Evolutionary conservation across 2,113 vertebrate species (phyloP).

Genomic region (Potamarius usumacintae): DNA sequence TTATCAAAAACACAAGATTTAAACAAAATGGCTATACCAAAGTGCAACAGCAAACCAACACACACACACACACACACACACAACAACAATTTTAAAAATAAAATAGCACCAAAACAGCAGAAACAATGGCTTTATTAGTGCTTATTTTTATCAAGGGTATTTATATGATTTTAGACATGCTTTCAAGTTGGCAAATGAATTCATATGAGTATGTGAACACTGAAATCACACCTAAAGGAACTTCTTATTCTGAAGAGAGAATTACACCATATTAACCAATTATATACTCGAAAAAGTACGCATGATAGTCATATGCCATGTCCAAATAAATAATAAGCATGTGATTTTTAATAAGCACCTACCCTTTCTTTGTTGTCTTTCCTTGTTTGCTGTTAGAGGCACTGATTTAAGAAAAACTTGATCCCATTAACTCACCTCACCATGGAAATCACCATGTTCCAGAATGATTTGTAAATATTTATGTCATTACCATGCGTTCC

Average conservation of each 20-base stretch:
- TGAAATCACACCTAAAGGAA: background rate
- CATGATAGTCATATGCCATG: background rate
- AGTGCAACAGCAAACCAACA: background rate
- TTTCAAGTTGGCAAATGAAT: background rate
- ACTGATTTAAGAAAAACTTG: slow-evolving; percentile 39
- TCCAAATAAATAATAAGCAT: background rate
- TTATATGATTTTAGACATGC: background rate
- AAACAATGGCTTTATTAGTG: background rate
- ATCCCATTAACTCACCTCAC: slow-evolving; percentile 26
- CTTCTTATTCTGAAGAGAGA: background rate
- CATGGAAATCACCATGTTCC: slow-evolving; percentile 11
- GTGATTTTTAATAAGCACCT: background rate
- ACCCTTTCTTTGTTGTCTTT: background rate
- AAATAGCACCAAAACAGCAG: background rate
- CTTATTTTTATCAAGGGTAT: too few species aligned
- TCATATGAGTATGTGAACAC: background rate
- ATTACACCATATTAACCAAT: background rate
- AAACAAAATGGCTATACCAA: background rate
- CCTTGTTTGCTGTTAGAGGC: slow-evolving; percentile 27
- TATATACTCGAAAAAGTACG: background rate
- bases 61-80: background rate
- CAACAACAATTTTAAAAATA: background rate
- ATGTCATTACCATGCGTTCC: slow-evolving; percentile 30
- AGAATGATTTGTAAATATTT: slow-evolving; percentile 38
- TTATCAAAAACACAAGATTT: background rate